Evolutionary conservation across 2,797 vertebrate genomes (phyloP).

Genomic region (Capromys pilorides): DNA sequence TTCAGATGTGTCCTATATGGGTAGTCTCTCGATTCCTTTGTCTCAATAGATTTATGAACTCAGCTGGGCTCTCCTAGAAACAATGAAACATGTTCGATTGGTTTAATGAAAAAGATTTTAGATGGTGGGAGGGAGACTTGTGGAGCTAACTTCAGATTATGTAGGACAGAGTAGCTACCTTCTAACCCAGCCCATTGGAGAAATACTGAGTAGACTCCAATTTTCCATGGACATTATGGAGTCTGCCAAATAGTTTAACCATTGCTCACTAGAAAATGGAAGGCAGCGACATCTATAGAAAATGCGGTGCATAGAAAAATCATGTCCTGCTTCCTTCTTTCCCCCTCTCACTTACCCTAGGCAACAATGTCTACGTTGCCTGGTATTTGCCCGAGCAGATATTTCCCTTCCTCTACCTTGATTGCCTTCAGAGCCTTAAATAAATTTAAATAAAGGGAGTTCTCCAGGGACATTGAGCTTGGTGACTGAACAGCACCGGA

Average conservation of each 20-base stretch:
- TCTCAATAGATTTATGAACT: slow-evolving; percentile 83
- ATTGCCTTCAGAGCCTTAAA: slow-evolving; percentile 14
- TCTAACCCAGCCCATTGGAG: slow-evolving; percentile 70
- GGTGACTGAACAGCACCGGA: neutral
- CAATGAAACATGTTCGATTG: slow-evolving; percentile 82
- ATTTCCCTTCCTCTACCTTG: neutral
- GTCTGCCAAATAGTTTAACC: slow-evolving; percentile 71
- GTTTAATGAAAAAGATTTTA: slow-evolving; percentile 82
- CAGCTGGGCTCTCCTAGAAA: slow-evolving; percentile 76
- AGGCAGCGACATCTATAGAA: slow-evolving; percentile 16
- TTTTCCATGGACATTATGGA: slow-evolving; percentile 54
- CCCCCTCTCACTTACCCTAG: neutral
- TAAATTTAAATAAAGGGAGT: slow-evolving; percentile 34
- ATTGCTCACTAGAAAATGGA: slow-evolving; percentile 50
- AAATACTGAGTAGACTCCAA: slow-evolving; percentile 71
- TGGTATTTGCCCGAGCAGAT: slow-evolving; percentile 18
- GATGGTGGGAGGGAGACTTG: slow-evolving; percentile 81
- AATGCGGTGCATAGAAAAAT: slow-evolving; percentile 28
- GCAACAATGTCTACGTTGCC: neutral
- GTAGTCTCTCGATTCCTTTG: slow-evolving; percentile 82
- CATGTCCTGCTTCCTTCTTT: neutral
- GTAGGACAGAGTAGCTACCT: slow-evolving; percentile 69
- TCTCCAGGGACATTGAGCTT: neutral
- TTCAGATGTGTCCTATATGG: slow-evolving; percentile 83
- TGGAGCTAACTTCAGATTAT: slow-evolving; percentile 77